phyloP scores from a whole-genome alignment of 2,888 invertebrate species.

The Drosophila subquinaria region DNA sequence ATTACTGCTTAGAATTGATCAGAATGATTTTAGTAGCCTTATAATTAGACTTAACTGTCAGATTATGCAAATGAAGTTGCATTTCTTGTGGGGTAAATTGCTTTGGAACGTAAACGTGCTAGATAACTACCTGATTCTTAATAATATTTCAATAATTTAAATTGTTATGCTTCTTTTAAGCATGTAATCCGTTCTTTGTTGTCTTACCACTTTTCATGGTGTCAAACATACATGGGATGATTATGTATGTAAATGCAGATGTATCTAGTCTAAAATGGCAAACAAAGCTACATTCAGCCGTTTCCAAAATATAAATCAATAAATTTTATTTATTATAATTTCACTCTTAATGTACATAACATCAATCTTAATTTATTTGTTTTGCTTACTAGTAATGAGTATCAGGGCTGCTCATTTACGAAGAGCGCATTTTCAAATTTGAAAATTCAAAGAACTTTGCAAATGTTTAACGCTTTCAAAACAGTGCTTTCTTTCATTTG shows the following conservation, averaged over 20 bases:
- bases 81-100: neutral
- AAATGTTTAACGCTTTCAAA: too few relatives aligned
- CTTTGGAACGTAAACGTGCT: neutral
- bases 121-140: neutral
- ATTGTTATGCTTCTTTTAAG: too few relatives aligned
- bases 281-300: neutral
- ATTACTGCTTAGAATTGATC: neutral
- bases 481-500: too few relatives aligned
- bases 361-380: neutral
- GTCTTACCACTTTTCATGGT: too few relatives aligned
- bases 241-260: neutral
- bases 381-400: neutral
- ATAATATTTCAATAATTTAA: too few relatives aligned
- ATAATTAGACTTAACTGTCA: neutral
- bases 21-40: neutral
- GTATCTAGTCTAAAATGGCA: neutral
- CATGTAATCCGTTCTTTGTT: too few relatives aligned
- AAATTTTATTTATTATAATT: neutral
- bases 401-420: neutral
- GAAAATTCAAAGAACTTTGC: neutral
- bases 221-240: neutral
- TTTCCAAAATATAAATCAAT: neutral
- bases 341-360: neutral
- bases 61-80: conserved; percentile 1
- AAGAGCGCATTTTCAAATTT: neutral